Base-by-base conservation (phyloP, 2,797 vertebrate species). In the Sardinella longiceps region DNA sequence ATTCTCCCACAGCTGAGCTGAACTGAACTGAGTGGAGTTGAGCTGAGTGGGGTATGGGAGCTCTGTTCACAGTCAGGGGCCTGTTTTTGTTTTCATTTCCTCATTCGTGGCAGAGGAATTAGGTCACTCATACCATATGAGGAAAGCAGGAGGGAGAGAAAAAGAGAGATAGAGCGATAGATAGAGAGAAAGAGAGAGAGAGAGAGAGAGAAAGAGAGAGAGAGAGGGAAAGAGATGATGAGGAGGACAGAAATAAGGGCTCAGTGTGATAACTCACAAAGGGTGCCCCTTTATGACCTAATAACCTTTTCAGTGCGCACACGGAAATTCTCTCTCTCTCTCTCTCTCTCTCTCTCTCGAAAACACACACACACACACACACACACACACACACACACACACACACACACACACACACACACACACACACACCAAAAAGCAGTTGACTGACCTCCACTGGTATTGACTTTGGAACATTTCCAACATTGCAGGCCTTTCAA, bases 11-110 rank as follows among this genome's bases (percentile, higher is more conserved):
- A 70, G 63, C 30, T 30, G 63, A 70, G 63, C 30, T n/a, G 58
- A n/a, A n/a, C 30, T n/a, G 58, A n/a, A n/a, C 9, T n/a, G 58
- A n/a, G 58, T 25, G 6, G 58, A 20, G 56, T 23, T 23, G 25
- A 28, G 60, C 11, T 12, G n/a, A 10, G 1, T 14, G 33, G 28
- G 14, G 30, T 33, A 15, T 4, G 30, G 28, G 37, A 23, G 33
- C 33, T 37, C 37, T 77, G 33, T 18, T 77, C 37, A 23, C 63
- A 43, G 18, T 39, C 70, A 77, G 70, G 66, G 70, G 20, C 37
- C 70, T 93, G 90, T 91, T 93, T 93, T 93, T 92, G 91, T 92
- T 93, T 93, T 93, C 90, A 88, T 87, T 90, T 91, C 89, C 90
- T 82, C 85, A 85, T 92, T 91, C 88, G 77, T 80, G 84, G 84